Evolutionary conservation across 1,140 invertebrate genomes (phyloP), one percentile per base, ranked within the genome.

Genomic region (Dryas iulia): DNA sequence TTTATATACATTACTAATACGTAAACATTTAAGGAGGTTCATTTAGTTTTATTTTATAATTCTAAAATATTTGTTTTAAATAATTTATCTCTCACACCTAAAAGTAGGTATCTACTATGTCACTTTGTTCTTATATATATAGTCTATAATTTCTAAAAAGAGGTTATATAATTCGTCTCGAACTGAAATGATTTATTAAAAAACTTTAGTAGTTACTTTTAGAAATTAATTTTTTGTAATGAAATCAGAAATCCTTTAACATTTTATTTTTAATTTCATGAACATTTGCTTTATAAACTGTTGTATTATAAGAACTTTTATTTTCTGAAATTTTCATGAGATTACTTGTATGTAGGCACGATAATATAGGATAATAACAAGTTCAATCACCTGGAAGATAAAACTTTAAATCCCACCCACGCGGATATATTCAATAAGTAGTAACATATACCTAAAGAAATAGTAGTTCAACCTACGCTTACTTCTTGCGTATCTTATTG

Each of bases 351-450:
- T 63, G 58, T 10, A n/a, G 1, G 2, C 1, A 47, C 12, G 18
- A 54, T 33, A 54, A 24, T n/a, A n/a, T n/a, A n/a, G n/a, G n/a
- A n/a, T 54, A 56, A 25, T 31, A 60, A 54, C 12, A 14, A 67
- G 65, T 67, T 60, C 58, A 67, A 31, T 56, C 31, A 56, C 39
- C 58, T 30, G 24, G 28, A 28, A 61, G 59, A 68, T 56, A 59
- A 60, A 25, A 12, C 30, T 24, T 14, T 54, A 54, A 56, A 61
- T 26, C 30, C 60, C 26, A 35, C 59, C 66, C 52, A 68, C 59
- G 39, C 52, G 24, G 26, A 53, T 28, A 53, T 28, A 30, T 26
- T 58, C n/a, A 53, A 28, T 8, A 47, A 18, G 26, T 28, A 28
- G 14, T 18, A 8, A 5, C 6, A 47, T 18, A n/a, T 47, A 47